Conservation (phyloP, 1,140 invertebrate species). For the Drosophila navojoa region DNA sequence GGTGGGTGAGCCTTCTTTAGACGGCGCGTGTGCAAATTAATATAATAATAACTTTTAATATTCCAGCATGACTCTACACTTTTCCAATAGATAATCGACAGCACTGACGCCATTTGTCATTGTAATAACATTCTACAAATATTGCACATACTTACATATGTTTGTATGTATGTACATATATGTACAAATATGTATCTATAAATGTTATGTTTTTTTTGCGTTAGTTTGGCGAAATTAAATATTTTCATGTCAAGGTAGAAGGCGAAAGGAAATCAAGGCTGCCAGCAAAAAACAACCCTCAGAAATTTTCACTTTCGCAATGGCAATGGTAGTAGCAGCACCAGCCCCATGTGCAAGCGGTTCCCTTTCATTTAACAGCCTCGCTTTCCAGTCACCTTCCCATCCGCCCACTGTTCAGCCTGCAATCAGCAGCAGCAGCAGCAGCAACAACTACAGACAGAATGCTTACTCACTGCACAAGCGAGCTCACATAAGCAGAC, state of each 20-base stretch:
- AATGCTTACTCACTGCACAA: constrained; percentile 67
- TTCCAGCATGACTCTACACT: constrained; percentile 26
- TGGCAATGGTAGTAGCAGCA: constrained; percentile 10
- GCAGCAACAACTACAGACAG: constrained; percentile 22
- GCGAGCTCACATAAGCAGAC: constrained; percentile 17
- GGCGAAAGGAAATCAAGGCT: constrained; percentile 34
- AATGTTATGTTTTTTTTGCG: neutral
- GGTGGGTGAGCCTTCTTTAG: neutral
- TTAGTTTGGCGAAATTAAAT: constrained; percentile 50
- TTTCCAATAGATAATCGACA: constrained; percentile 21
- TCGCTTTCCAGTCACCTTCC: constrained; percentile 13
- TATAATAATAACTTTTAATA: constrained; percentile 34
- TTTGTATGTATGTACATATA: no score
- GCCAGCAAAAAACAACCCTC: constrained; percentile 37
- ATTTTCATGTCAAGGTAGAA: constrained; percentile 42
- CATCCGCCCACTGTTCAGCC: constrained; percentile 43
- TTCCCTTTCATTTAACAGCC: constrained; percentile 66
- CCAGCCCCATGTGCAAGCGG: constrained; percentile 26
- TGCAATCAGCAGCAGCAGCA: constrained; percentile 41
- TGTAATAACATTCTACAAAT: neutral
- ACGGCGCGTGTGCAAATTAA: constrained; percentile 51
- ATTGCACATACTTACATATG: no score
- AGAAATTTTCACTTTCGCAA: constrained; percentile 52
- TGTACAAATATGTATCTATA: neutral
- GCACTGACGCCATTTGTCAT: constrained; percentile 51